Conservation (phyloP, 2,888 invertebrate species). For the Hypena proboscidalis region DNA sequence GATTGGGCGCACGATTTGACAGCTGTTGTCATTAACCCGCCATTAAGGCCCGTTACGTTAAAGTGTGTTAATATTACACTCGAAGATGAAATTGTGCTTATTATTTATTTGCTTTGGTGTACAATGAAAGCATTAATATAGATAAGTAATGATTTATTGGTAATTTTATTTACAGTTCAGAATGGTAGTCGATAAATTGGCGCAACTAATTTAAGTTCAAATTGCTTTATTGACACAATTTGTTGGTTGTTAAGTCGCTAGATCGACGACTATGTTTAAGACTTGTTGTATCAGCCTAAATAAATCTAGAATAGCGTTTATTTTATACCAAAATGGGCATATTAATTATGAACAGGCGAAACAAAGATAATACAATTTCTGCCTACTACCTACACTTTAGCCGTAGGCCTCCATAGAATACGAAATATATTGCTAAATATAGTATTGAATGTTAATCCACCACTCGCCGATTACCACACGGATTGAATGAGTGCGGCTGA, state of each 20-base stretch:
- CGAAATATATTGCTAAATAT: conserved; percentile 11
- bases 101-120: conserved; percentile 24
- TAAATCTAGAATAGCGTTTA: no score
- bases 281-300: no score
- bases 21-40: conserved; percentile 56
- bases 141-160: neutral
- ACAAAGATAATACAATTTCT: no score
- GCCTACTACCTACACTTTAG: no score
- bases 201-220: no score
- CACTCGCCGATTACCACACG: conserved; percentile 12
- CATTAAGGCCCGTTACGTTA: conserved; percentile 46
- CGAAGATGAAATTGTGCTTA: conserved; percentile 15
- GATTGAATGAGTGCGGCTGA: conserved; percentile 21
- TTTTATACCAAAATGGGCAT: no score
- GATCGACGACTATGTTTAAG: no score
- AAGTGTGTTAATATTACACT: conserved; percentile 39
- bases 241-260: no score
- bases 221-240: no score
- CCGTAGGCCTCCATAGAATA: neutral
- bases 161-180: neutral
- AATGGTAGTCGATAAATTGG: neutral
- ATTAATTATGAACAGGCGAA: no score
- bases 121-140: conserved; percentile 7
- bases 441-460: conserved; percentile 8
- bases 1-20: conserved; percentile 54